Conservation (phyloP, 2,113 vertebrate genomes). For the Diglossa brunneiventris region DNA sequence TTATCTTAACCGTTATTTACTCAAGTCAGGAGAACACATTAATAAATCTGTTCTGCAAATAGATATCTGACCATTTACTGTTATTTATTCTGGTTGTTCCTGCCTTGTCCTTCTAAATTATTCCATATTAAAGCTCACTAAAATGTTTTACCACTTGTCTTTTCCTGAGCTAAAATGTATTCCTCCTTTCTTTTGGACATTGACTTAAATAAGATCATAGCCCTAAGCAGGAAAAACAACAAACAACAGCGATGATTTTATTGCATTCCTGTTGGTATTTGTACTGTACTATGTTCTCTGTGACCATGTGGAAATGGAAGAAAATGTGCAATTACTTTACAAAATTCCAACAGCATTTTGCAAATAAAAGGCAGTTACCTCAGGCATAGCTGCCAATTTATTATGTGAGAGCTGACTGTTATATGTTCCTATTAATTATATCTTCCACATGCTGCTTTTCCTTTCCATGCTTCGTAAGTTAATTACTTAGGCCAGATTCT, state of each 20-base stretch:
- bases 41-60: not conserved
- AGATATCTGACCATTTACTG: not conserved
- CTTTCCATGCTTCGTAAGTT: slow-evolving; percentile 2
- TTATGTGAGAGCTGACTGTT: slow-evolving; percentile 51
- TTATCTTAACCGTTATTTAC: not conserved
- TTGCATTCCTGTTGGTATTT: slow-evolving; percentile 30
- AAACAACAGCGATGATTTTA: not conserved
- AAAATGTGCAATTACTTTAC: slow-evolving; percentile 42
- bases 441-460: slow-evolving; percentile 47
- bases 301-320: slow-evolving; percentile 31
- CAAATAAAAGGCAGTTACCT: slow-evolving; percentile 64
- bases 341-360: slow-evolving; percentile 40
- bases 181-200: slow-evolving; percentile 11
- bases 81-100: slow-evolving; percentile 26
- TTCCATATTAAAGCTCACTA: slow-evolving; percentile 3
- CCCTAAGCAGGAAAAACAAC: not conserved
- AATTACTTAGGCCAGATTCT: slow-evolving; percentile 49
- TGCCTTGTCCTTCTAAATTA: slow-evolving; percentile 26
- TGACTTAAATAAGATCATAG: slow-evolving; percentile 7
- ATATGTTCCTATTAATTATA: slow-evolving; percentile 51
- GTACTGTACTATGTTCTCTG: slow-evolving; percentile 2
- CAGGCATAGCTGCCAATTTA: slow-evolving; percentile 54
- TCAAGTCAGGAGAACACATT: not conserved
- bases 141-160: not conserved
- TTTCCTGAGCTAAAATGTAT: not conserved